A percentile compares a stretch with the other conserved stretches of the same genome.
These are phyloP conservation scores for Yponomeuta sedellus DNA, from an alignment of 2,888 invertebrate genomes.

Conservation along the genomic window DNA sequence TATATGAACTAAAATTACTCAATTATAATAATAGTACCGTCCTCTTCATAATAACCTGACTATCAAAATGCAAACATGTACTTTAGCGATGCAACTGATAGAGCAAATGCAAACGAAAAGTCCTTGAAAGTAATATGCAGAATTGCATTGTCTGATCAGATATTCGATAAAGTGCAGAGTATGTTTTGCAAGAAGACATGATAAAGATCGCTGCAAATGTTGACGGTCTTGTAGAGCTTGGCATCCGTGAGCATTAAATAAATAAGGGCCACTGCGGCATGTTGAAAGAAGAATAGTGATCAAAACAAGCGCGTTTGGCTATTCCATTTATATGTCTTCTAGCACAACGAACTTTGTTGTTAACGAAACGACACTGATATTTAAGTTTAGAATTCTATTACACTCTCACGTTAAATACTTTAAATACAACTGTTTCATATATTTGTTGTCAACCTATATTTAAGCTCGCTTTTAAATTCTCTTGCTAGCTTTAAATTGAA, in stretches of 20 bases:
- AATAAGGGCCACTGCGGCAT: conserved; percentile 23
- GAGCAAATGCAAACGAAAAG: neutral
- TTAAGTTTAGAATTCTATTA: neutral
- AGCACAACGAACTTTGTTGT: conserved; percentile 32
- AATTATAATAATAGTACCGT: neutral
- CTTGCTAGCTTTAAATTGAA: too few relatives aligned
- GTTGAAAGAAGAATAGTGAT: conserved; percentile 56
- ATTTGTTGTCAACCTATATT: neutral
- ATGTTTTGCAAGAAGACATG: neutral
- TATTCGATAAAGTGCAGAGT: neutral
- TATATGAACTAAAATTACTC: neutral
- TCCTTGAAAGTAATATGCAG: neutral
- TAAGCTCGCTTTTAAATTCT: neutral
- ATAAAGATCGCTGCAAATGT: neutral
- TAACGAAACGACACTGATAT: neutral
- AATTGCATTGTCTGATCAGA: conserved; percentile 1
- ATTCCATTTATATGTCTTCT: conserved; percentile 54
- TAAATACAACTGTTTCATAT: too few relatives aligned
- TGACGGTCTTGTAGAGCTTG: neutral
- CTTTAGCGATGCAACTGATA: neutral
- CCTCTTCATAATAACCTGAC: neutral
- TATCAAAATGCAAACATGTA: neutral
- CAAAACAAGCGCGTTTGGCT: conserved; percentile 41
- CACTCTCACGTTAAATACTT: too few relatives aligned
- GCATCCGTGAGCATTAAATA: neutral